Percentiles rank a stretch among this genome's conserved stretches.
Conservation (phyloP, 2,888 invertebrate genomes). For the Chloromyia formosa region DNA sequence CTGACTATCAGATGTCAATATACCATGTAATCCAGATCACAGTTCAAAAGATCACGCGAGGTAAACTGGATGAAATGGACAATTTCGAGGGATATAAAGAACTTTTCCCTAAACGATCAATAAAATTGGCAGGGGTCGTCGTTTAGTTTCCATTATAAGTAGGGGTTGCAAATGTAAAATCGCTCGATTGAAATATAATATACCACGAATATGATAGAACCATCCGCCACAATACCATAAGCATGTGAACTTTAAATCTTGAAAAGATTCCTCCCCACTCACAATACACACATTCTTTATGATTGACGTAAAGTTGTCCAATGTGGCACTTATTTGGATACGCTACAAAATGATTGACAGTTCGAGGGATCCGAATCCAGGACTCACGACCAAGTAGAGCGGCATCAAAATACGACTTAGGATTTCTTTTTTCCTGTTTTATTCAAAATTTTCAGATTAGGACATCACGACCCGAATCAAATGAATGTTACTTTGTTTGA, state of each 20-base stretch:
- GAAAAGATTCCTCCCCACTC: neutral
- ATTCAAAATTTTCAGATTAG: constrained; percentile 40
- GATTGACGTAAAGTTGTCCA: constrained; percentile 43
- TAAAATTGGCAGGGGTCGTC: constrained; percentile 6
- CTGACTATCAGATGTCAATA: no score
- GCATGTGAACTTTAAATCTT: neutral
- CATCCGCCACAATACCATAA: constrained; percentile 16
- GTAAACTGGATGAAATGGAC: constrained; percentile 17
- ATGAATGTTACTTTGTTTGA: constrained; percentile 25
- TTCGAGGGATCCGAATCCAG: constrained; percentile 13
- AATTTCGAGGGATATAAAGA: neutral
- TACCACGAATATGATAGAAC: constrained; percentile 34
- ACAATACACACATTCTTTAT: neutral
- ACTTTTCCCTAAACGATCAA: constrained; percentile 27
- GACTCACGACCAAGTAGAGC: neutral
- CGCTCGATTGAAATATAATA: constrained; percentile 39
- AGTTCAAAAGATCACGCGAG: no score
- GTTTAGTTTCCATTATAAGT: neutral
- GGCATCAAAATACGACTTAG: constrained; percentile 8
- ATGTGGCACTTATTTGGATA: constrained; percentile 36
- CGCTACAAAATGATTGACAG: constrained; percentile 36
- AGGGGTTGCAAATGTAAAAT: constrained; percentile 15
- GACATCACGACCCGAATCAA: constrained; percentile 36
- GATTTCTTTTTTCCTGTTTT: constrained; percentile 1
- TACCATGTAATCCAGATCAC: no score